Evolutionary conservation across 2,888 invertebrate species (phyloP).

Genomic region (Aplocera efformata): DNA sequence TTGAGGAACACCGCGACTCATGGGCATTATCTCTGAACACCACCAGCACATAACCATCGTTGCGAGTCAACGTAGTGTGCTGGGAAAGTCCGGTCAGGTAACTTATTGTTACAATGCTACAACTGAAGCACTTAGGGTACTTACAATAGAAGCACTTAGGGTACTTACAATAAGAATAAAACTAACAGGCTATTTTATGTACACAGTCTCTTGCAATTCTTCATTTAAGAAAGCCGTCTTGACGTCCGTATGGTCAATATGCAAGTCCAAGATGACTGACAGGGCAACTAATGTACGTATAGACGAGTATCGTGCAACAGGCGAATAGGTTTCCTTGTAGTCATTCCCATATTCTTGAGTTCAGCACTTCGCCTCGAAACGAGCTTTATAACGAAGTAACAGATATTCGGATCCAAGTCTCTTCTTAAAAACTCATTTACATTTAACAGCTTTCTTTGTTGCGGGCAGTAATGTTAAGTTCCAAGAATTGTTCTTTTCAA

Average conservation of each 20-base stretch:
- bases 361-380: slow-evolving; percentile 2
- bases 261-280: neutral
- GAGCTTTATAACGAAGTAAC: slow-evolving; percentile 1
- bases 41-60: no score
- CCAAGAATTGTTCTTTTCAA: slow-evolving; percentile 1
- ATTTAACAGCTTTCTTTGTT: slow-evolving; percentile 1
- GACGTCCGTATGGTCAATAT: slow-evolving; percentile 2
- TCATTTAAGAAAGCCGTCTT: slow-evolving; percentile 8
- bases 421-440: slow-evolving; percentile 3
- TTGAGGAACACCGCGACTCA: no score
- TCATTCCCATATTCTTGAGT: slow-evolving; percentile 4
- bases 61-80: no score
- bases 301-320: slow-evolving; percentile 1
- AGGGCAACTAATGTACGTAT: neutral
- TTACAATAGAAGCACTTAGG: no score
- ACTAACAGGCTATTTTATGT: slow-evolving; percentile 5
- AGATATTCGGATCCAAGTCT: neutral
- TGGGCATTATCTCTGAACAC: no score
- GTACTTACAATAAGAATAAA: no score
- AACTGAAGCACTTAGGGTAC: no score
- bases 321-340: slow-evolving; percentile 2
- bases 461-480: no score
- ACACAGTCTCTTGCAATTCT: neutral
- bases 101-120: no score
- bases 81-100: no score